Percentiles rank a stretch among this genome's conserved stretches.
Conservation (phyloP, 2,797 vertebrate genomes). For the Fratercula arctica region DNA sequence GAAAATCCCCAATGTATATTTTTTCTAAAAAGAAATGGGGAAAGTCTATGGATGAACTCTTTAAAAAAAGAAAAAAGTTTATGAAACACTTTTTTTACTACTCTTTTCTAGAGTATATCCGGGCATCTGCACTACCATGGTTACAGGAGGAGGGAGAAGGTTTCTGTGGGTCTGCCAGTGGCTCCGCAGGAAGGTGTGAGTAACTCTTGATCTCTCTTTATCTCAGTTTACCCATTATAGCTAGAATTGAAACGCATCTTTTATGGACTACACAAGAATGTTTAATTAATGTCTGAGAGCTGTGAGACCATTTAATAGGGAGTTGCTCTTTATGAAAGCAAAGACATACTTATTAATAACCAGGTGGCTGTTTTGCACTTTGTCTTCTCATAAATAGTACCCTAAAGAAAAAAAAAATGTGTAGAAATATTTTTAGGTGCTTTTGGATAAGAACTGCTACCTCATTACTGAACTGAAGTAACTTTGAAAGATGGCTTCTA, state of each 20-base stretch:
- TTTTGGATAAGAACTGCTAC: neutral
- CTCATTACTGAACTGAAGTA: constrained; percentile 14
- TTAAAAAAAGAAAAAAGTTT: neutral
- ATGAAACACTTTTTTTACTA: neutral
- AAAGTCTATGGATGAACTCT: neutral
- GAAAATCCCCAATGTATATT: neutral
- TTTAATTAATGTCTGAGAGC: neutral
- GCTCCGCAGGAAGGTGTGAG: neutral
- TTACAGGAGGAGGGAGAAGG: neutral
- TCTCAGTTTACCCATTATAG: neutral
- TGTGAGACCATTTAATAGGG: neutral
- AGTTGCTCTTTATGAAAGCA: neutral
- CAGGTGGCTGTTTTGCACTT: neutral
- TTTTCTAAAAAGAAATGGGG: neutral
- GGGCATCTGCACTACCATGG: neutral
- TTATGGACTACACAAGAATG: neutral
- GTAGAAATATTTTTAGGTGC: neutral
- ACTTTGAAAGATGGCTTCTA: constrained; percentile 14
- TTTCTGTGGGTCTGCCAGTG: neutral
- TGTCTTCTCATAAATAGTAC: neutral
- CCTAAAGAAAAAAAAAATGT: neutral
- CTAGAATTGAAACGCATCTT: neutral
- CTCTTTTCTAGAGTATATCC: neutral
- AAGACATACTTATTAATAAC: constrained; percentile 10
- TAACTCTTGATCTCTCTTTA: neutral